phyloP scores from a whole-genome alignment of 2,888 invertebrate species.

The Alviniconcha strummeri region DNA sequence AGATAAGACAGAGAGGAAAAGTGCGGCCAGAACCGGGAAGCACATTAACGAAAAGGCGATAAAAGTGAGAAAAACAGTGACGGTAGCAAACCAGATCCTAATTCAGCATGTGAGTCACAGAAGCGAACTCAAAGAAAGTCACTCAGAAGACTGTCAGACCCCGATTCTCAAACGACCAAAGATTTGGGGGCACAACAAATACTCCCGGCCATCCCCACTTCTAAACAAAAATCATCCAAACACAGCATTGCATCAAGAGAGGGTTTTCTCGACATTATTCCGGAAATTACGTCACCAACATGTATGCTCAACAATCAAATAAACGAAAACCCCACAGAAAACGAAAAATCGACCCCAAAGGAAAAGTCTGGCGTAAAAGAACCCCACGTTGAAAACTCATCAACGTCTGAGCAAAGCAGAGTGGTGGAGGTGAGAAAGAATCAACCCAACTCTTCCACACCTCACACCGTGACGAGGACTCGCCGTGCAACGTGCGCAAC shows the following conservation, averaged over 20 bases:
- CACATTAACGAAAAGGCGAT: too few species aligned
- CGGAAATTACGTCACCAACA: not conserved
- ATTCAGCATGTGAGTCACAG: not conserved
- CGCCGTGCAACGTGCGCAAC: not conserved
- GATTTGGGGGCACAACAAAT: too few species aligned
- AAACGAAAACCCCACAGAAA: not conserved
- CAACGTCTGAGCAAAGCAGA: not conserved
- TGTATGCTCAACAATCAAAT: too few species aligned
- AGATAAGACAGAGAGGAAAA: not conserved
- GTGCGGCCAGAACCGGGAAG: not conserved
- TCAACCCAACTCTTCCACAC: not conserved
- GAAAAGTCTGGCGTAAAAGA: not conserved
- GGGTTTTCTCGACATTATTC: not conserved
- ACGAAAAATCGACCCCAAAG: not conserved
- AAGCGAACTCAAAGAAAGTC: not conserved
- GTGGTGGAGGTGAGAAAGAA: slow-evolving; percentile 11
- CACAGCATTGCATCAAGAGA: not conserved
- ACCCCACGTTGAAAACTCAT: not conserved
- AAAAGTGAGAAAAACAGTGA: not conserved
- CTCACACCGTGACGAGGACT: not conserved
- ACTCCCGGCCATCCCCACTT: too few species aligned
- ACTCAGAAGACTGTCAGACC: too few species aligned
- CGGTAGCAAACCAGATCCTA: too few species aligned
- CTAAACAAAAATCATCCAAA: not conserved
- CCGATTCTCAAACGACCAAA: too few species aligned